phyloP scores from a whole-genome alignment of 2,888 invertebrate genomes.

The Portevinia maculata region DNA sequence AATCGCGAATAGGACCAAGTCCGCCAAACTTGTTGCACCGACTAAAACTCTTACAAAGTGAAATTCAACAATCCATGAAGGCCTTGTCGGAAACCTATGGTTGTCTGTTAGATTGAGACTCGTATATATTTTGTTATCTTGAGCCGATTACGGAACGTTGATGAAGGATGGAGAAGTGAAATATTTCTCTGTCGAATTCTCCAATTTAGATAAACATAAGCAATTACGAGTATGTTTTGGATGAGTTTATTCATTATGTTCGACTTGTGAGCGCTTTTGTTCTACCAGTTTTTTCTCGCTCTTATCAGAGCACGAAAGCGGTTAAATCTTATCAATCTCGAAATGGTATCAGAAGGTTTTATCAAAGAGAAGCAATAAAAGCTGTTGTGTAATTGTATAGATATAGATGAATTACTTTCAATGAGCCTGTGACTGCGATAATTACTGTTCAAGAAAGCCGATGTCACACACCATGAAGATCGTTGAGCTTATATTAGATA shows the following conservation, averaged over 20 bases:
- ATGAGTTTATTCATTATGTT: neutral
- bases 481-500: no score
- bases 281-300: constrained; percentile 9
- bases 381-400: neutral
- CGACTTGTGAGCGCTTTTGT: constrained; percentile 17
- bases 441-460: constrained; percentile 4
- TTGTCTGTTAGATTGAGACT: constrained; percentile 8
- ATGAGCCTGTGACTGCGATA: neutral
- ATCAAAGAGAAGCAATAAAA: constrained; percentile 47
- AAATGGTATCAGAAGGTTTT: constrained; percentile 29
- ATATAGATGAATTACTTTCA: constrained; percentile 7
- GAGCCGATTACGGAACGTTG: constrained; percentile 39
- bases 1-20: constrained; percentile 26
- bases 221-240: neutral
- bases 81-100: constrained; percentile 14
- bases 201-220: constrained; percentile 4
- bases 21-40: constrained; percentile 41
- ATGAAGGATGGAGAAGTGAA: constrained; percentile 7
- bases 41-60: constrained; percentile 42
- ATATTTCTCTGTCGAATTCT: constrained; percentile 27
- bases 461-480: no score
- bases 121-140: constrained; percentile 45
- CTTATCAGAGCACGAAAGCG: constrained; percentile 47
- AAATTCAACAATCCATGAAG: constrained; percentile 40
- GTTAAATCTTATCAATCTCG: constrained; percentile 58